Base-by-base conservation (phyloP, 2,888 invertebrate species). In the Eupithecia abbreviata region DNA sequence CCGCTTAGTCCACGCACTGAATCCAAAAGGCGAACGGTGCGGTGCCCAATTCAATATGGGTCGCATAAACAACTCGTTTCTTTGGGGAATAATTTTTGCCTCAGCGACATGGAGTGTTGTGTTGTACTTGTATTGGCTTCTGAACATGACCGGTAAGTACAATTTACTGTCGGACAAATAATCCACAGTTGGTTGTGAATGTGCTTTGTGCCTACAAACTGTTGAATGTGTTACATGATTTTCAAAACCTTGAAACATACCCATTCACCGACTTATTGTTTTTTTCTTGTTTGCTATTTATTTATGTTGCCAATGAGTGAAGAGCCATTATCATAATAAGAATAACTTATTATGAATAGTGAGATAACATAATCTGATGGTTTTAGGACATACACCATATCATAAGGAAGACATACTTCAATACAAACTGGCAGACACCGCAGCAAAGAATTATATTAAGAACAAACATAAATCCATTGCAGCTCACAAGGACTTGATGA, bases 101-200 rank as follows among this genome's bases (percentile, higher is more conserved):
- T 97, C 97, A 0, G 87, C 96, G 62, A 97, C 97, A 76, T 98
- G 97, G 97, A 94, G 95, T 65, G 91, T 97, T 71, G 97, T 97
- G 71, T 88, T 97, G 67, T 97, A 97, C 86, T 93, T 97, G 66
- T 97, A 97, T 86, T 96, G 96, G 91, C 95, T 96, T 85, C 86
- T 97, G 71, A 96, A 90, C 79, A 84, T 90, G 85, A 93, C 91
- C 76, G 95, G 96, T 89, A 90, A 93, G 91, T 90, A 3, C 42
- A 42, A 41, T 18, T 18, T 10, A 58, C 58, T 13, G 41, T 42
- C 42, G 65, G 65, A 13, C 5, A 9, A 66, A 6, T 13, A 66
- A 0, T 15, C 13, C 5, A 66, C 5, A 66, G 41, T 13, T 9
- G 3, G 58, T 18, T 18, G 18, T 58, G 58, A 9, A 5, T 15